phyloP scores from a whole-genome alignment of 2,888 invertebrate genomes.

The Horisme vitalbata region DNA sequence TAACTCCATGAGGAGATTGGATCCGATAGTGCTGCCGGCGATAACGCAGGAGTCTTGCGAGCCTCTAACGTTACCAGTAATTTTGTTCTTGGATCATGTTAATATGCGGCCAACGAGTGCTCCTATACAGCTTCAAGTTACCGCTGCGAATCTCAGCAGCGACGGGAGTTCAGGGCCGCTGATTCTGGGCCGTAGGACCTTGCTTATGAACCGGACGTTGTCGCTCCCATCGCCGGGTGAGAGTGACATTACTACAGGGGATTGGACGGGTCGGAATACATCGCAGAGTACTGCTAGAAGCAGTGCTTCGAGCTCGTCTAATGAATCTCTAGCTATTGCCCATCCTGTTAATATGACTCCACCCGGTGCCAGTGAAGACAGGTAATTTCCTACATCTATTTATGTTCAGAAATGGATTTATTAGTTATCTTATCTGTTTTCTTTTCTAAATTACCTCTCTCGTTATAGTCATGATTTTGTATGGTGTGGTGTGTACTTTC shows the following conservation, averaged over 20 bases:
- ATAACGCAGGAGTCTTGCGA: slow-evolving; percentile 61
- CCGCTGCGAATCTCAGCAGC: slow-evolving; percentile 70
- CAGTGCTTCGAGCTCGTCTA: slow-evolving; percentile 69
- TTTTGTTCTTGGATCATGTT: slow-evolving; percentile 73
- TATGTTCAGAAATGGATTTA: no score
- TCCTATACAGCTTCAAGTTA: slow-evolving; percentile 75
- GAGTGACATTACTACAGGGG: slow-evolving; percentile 64
- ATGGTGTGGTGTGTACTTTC: no score
- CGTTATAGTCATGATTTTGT: no score
- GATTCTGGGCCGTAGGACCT: slow-evolving; percentile 68
- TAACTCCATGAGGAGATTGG: slow-evolving; percentile 73
- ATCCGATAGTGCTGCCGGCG: slow-evolving; percentile 72
- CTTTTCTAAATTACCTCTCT: no score
- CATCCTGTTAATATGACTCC: slow-evolving; percentile 49
- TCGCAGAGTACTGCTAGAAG: slow-evolving; percentile 65
- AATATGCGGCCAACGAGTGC: slow-evolving; percentile 75
- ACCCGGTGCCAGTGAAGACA: slow-evolving; percentile 62
- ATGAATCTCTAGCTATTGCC: slow-evolving; percentile 62
- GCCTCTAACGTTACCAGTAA: slow-evolving; percentile 71
- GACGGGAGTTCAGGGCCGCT: slow-evolving; percentile 70
- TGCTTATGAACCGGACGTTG: slow-evolving; percentile 71
- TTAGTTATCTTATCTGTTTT: no score
- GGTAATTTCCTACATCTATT: slow-evolving; percentile 48
- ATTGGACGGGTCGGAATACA: slow-evolving; percentile 68
- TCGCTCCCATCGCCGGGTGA: slow-evolving; percentile 73